phyloP scores from a whole-genome alignment of 2,113 vertebrate species.

The Crotalus tigris region DNA sequence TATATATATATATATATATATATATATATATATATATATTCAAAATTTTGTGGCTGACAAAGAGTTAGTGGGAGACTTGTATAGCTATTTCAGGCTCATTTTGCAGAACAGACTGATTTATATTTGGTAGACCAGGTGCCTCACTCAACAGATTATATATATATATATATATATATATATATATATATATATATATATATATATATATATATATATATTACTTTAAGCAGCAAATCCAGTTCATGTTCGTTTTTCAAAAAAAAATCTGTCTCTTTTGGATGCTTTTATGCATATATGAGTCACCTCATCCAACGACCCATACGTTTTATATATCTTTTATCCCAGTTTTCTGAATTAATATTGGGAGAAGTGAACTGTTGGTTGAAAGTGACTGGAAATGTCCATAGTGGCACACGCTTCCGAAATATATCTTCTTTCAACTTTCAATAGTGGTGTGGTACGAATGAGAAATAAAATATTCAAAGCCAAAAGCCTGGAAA shows the following conservation, averaged over 20 bases:
- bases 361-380: background rate
- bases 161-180: too few relatives aligned
- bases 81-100: too few relatives aligned
- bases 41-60: too few relatives aligned
- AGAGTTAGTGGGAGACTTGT: too few relatives aligned
- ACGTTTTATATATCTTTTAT: background rate
- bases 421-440: fast-evolving
- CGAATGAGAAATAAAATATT: background rate
- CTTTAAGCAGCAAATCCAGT: background rate
- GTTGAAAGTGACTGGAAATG: background rate
- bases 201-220: too few relatives aligned
- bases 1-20: too few relatives aligned
- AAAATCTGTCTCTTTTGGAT: background rate
- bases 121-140: too few relatives aligned
- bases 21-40: too few relatives aligned
- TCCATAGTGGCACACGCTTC: background rate
- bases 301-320: background rate
- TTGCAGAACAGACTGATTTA: too few relatives aligned
- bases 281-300: background rate
- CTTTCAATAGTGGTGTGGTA: background rate
- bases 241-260: background rate
- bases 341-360: background rate
- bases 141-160: too few relatives aligned
- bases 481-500: background rate
- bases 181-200: too few relatives aligned